Base-by-base conservation (phyloP, 2,113 vertebrate species). In the Mixornis gularis region DNA sequence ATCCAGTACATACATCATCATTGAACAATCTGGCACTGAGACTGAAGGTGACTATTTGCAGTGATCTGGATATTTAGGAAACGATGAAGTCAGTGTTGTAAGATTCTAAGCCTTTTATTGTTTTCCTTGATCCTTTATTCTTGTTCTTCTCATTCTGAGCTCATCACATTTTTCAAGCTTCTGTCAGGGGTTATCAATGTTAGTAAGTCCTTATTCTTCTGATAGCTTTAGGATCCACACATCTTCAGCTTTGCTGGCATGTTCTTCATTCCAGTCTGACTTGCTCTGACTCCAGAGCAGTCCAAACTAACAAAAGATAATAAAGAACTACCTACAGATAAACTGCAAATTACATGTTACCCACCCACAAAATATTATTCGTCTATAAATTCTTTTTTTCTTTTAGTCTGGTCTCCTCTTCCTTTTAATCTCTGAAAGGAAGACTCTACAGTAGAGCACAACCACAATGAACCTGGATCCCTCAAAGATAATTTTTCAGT, bases 271-370 rank as follows among this genome's bases (percentile, higher is more conserved):
- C 97, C 95, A 97, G 96, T 97, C 93, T 97, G 94, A 96, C 94
- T 97, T 92, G 96, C 96, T 98, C 97, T 97, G 94, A 96, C 78
- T 97, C 98, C 97, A 98, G 97, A 98, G 97, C 97, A 98, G 97
- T 97, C 97, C 97, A 97, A 98, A 98, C 96, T 97, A 98, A 97
- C 90, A 95, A 98, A 97, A 98, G 96, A 98, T 94, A 97, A 97
- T 97, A 97, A 97, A 97, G 97, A 96, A 96, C 95, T 96, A 86
- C 96, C 93, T 96, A 91, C 87, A 93, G 91, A 94, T 94, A 94
- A 78, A 85, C 78, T 88, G 77, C 25, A 85, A 84, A 93, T 85
- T 78, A 94, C 78, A 95, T 34, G n/a, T 69, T 76, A 85, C 55
- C 66, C 90, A 82, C 87, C 60, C 89, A 68, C 71, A 95, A 80